Conservation (phyloP, 2,113 vertebrate species). For the Lophochroa leadbeateri region DNA sequence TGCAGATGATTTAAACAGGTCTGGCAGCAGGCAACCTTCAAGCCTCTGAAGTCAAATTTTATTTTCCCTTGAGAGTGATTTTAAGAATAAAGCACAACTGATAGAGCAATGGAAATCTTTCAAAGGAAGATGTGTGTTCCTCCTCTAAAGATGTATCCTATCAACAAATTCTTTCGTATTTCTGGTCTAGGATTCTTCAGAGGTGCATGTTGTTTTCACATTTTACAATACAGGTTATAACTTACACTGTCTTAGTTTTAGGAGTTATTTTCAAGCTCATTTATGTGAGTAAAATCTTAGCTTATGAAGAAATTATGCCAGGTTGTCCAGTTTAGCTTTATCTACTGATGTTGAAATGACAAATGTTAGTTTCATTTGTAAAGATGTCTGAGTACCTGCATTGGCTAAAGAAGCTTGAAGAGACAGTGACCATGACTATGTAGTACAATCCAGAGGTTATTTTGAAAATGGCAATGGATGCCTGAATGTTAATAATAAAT, state of each 20-base stretch:
- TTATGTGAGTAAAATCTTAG: neutral
- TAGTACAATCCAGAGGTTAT: neutral
- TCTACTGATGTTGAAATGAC: neutral
- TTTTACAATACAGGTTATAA: neutral
- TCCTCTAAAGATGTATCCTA: neutral
- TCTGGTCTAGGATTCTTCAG: neutral
- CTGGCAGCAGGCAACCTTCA: neutral
- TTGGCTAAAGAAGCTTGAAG: neutral
- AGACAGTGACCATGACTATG: neutral
- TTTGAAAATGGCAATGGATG: neutral
- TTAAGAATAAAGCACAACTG: neutral
- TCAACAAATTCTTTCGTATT: neutral
- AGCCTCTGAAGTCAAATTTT: neutral
- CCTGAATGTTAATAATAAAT: neutral
- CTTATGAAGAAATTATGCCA: neutral
- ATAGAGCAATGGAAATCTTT: neutral
- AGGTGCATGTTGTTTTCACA: neutral
- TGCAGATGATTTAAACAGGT: conserved; percentile 6
- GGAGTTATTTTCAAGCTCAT: neutral
- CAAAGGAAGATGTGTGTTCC: neutral
- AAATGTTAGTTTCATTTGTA: neutral
- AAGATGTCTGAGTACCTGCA: neutral
- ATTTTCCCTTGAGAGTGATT: neutral
- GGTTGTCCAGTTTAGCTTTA: neutral
- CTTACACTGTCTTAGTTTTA: neutral